Conservation (phyloP, 2,797 vertebrate species). For the Luscinia megarhynchos region DNA sequence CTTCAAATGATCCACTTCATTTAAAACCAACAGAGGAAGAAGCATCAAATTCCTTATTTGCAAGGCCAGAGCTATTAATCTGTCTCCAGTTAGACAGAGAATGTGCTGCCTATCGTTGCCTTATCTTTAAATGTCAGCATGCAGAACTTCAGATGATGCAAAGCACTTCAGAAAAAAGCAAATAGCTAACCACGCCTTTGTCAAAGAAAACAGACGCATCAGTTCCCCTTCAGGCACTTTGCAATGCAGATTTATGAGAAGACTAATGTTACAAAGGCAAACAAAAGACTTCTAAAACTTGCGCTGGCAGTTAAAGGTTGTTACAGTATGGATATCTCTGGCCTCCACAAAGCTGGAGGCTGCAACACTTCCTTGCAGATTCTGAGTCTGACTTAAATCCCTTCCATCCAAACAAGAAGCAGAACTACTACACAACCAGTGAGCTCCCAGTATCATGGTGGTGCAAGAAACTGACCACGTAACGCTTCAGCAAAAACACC, state of each 20-base stretch:
- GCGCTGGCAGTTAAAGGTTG: background rate
- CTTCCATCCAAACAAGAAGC: background rate
- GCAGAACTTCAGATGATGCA: background rate
- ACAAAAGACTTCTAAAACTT: background rate
- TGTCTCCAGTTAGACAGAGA: background rate
- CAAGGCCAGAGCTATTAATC: background rate
- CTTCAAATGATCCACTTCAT: background rate
- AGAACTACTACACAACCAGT: background rate
- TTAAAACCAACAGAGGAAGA: background rate
- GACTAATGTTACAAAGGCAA: background rate
- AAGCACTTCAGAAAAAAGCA: constrained; percentile 8
- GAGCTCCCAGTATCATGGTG: background rate
- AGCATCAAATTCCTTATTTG: background rate
- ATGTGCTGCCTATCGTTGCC: background rate
- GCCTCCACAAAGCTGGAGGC: background rate
- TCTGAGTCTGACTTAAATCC: background rate
- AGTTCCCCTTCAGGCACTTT: background rate
- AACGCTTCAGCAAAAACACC: background rate
- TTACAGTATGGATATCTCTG: background rate
- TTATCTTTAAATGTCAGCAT: constrained; percentile 14
- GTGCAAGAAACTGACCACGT: rapidly evolving
- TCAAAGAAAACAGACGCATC: background rate
- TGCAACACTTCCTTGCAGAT: background rate
- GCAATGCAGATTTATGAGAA: background rate
- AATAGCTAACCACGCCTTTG: background rate